Base-by-base conservation (phyloP, 2,888 invertebrate genomes). In the Priocnemis perturbator region DNA sequence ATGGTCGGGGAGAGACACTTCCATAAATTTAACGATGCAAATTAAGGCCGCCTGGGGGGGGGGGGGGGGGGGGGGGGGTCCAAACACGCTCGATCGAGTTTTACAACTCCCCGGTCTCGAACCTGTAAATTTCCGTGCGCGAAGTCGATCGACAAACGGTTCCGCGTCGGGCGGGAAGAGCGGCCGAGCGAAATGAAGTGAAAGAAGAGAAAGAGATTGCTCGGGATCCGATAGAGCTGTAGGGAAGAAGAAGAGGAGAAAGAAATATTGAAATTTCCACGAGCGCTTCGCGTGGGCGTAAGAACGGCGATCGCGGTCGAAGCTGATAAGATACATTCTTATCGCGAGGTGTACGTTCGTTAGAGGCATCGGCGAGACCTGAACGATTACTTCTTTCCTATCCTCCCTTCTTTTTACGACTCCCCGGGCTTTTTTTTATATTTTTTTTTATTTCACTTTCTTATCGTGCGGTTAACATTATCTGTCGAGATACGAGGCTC, bases 21-120 rank as follows among this genome's bases (percentile, higher is more conserved):
- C 53, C 57, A 68, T 64, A 48, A 68, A 70, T 48, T 70, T 37
- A 7, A 30, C 3, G 17, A 21, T 11, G 52, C 47, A 52, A 64
- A 67, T 60, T 56, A 60, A 64, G 26, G 44, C 50, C 56, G 55
- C 4, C 37, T 3, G 14, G 7, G 37, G 1, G 37, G 37, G 37
- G 37, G 11, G 37, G 4, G 37, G 14, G 7, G 37, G 1, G 37
- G 37, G 37, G 37, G 11, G 37, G 20, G 7, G 4, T 37, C 7
- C 15, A n/a, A n/a, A 57, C 17, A 57, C 37, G 37, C 9, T 37
- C 37, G 37, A 20, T 5, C 17, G 21, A 48, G 55, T 52, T 67
- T 45, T 19, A 5, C 20, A 7, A 19, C 50, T 50, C 50, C 5
- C 50, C 37, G 37, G 14, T 37, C 14, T 37, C 11, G 37, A 37